Evolutionary conservation across 2,113 vertebrate genomes (phyloP), one percentile per base, ranked within the genome.

Genomic region (Triplophysa rosa): DNA sequence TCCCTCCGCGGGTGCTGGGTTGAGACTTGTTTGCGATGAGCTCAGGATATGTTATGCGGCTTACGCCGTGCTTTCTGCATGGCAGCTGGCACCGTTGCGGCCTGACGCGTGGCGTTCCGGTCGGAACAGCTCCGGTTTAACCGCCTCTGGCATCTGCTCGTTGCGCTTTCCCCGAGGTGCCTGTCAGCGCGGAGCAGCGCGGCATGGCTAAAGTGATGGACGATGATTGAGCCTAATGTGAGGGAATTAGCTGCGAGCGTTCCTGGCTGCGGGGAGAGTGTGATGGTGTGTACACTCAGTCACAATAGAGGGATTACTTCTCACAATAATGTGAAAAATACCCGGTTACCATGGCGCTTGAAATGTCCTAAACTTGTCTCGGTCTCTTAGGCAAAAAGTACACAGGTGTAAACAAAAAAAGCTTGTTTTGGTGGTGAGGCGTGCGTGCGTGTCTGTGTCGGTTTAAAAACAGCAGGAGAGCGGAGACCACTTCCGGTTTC

Each of bases 161-260:
- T 45, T 14, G 6, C 5, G 64, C 21, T 45, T 70, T 77, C 82
- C 45, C 78, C 4, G 37, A 70, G 67, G 78, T 77, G 47, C 52
- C 68, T 77, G 82, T 77, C 82, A 80, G 56, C 63, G 12, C 62
- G 12, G 59, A 59, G 71, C 45, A n/a, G 66, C 49, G 29, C 56
- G 49, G 24, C 40, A 4, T 59, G n/a, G 68, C 68, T 77, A 42
- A 24, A 61, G 78, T 45, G 80, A 84, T 70, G 65, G 71, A 80
- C 21, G 85, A 68, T 79, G 75, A 84, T 78, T 65, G 78, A 82
- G 66, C 24, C 67, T 47, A 77, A 68, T 67, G 66, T 56, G 26
- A 79, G 1, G 40, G 76, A 52, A 71, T 81, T 78, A 77, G 78
- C 66, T 49, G 54, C 56, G 42, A 67, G 77, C 63, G 52, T 68